These are phyloP conservation scores for Plodia interpunctella DNA, from an alignment of 1,140 invertebrate species.

Conservation along the genomic window DNA sequence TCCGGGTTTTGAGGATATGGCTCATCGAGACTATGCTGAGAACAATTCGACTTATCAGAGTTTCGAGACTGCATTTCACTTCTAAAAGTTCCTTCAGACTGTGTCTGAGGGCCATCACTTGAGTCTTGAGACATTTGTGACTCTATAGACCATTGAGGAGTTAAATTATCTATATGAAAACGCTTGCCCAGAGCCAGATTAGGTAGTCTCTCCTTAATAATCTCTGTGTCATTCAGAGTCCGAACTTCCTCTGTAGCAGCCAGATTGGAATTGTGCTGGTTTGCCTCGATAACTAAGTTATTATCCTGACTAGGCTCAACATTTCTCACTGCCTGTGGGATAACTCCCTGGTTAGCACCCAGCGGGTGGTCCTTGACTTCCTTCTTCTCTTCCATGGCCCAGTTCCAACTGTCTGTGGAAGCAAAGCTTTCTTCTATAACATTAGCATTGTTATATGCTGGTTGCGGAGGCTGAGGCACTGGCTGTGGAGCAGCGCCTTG, in stretches of 20 bases:
- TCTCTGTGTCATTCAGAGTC: slow-evolving; percentile 61
- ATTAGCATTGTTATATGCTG: slow-evolving; percentile 62
- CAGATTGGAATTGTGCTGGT: slow-evolving; percentile 23
- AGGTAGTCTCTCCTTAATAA: slow-evolving; percentile 59
- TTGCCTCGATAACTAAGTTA: slow-evolving; percentile 23
- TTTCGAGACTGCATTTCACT: slow-evolving; percentile 78
- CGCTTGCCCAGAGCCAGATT: slow-evolving; percentile 64
- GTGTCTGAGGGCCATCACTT: slow-evolving; percentile 75
- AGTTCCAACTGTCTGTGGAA: slow-evolving; percentile 66
- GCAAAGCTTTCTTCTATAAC: slow-evolving; percentile 71
- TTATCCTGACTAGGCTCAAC: slow-evolving; percentile 26
- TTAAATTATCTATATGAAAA: slow-evolving; percentile 69
- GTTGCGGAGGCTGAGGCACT: slow-evolving; percentile 23
- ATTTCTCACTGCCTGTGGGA: slow-evolving; percentile 13
- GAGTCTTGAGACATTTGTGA: slow-evolving; percentile 80
- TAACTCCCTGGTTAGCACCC: slow-evolving; percentile 15
- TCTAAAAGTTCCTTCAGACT: slow-evolving; percentile 78
- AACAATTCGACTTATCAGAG: slow-evolving; percentile 70
- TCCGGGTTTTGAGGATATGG: slow-evolving; percentile 40
- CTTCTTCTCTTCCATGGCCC: slow-evolving; percentile 62
- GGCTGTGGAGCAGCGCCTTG: slow-evolving; percentile 17
- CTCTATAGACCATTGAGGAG: slow-evolving; percentile 80
- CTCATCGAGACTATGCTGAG: slow-evolving; percentile 44
- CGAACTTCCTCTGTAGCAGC: slow-evolving; percentile 44
- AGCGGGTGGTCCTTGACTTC: slow-evolving; percentile 27